Percentiles rank a stretch among this genome's conserved stretches.
Conservation (phyloP, 2,797 vertebrate genomes). For the Staurois parvus region DNA sequence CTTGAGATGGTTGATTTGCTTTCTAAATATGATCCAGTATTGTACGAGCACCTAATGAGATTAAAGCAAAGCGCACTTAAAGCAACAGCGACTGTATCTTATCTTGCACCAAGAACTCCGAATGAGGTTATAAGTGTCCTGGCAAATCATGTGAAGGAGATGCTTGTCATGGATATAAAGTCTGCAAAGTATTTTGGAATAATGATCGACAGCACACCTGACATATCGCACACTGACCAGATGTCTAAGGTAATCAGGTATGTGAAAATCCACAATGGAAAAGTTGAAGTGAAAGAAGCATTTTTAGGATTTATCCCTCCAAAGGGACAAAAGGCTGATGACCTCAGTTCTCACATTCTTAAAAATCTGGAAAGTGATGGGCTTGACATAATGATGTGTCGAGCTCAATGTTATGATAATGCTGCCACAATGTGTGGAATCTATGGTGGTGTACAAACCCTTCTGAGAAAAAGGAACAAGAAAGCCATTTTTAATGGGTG, state of each 20-base stretch:
- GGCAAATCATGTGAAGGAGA: constrained; percentile 13
- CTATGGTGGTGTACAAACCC: constrained; percentile 4
- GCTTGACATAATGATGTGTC: no score
- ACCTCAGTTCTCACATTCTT: neutral
- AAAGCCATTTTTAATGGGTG: constrained; percentile 10
- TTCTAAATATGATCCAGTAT: no score
- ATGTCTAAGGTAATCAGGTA: neutral
- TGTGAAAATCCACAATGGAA: no score
- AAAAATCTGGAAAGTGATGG: no score
- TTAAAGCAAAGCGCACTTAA: no score
- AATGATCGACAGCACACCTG: no score
- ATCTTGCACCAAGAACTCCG: constrained; percentile 23
- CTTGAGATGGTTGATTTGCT: constrained; percentile 14
- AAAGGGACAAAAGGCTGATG: neutral
- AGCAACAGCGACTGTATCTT: no score
- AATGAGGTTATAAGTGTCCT: no score
- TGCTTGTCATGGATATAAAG: constrained; percentile 8
- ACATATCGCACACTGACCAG: no score
- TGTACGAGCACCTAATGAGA: no score
- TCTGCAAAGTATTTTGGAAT: constrained; percentile 3
- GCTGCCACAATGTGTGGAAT: constrained; percentile 6
- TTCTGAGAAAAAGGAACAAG: constrained; percentile 1
- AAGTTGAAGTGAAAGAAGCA: constrained; percentile 12
- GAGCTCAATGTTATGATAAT: neutral
- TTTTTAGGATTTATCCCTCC: neutral